Base-by-base conservation (phyloP, 1,140 invertebrate genomes). In the Drosophila bocki region DNA sequence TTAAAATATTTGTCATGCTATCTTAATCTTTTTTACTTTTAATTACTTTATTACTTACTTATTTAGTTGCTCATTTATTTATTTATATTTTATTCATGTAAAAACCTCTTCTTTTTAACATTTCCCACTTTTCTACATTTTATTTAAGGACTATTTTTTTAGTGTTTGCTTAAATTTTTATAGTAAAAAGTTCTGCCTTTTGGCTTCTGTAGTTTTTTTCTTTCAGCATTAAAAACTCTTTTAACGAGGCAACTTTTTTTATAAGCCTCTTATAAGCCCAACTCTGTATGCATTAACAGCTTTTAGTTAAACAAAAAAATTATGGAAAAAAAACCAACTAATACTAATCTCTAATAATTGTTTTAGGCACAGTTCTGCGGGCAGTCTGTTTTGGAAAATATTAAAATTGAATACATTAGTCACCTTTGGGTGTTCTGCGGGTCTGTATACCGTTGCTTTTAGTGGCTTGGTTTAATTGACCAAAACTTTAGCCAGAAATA, bases 401-500 rank as follows among this genome's bases (percentile, higher is more conserved):
- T 54, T 13, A 22, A 70, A 54, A 54, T 70, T 26, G 35, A 47
- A 39, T 39, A 7, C 19, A 54, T 54, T 67, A 12, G 15, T 22
- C 1, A 17, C 7, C 3, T 62, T 37, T 29, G 15, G 29, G 15
- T 41, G 15, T 26, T 22, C 33, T 39, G 35, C 53, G 35, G 33
- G 33, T n/a, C 5, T 26, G 6, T 5, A 35, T 45, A 12, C n/a
- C 13, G 9, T 11, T 32, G 37, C 9, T 42, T 53, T 71, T 22
- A 42, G 42, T 11, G 26, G 57, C 19, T 13, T 22, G 32, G 50
- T 17, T 47, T 63, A 75, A 75, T 75, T 56, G 57, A 35, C n/a
- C 41, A 35, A 54, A 70, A 61, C 70, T 39, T 22, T n/a, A 29
- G 13, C 44, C 41, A n/a, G 29, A 29, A 47, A 26, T 13, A 41